Evolutionary conservation across 2,888 invertebrate genomes (phyloP).

Genomic region (Petrophora chlorosata): DNA sequence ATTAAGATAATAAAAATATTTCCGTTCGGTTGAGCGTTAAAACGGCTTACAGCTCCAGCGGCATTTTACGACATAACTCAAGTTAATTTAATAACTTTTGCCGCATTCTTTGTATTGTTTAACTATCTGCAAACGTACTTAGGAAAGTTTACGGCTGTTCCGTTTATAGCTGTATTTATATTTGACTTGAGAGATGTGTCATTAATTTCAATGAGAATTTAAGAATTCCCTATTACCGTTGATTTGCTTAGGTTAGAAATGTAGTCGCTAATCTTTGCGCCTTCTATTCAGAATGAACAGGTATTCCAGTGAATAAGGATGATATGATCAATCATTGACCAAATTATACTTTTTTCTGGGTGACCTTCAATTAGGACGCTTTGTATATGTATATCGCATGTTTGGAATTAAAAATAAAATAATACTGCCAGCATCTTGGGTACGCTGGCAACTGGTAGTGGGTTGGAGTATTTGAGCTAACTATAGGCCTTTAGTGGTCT

Average conservation of each 20-base stretch:
- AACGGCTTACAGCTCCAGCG: constrained; percentile 33
- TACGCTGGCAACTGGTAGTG: too few species aligned
- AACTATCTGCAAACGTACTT: constrained; percentile 3
- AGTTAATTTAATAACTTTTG: constrained; percentile 23
- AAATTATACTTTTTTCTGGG: too few species aligned
- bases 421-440: too few species aligned
- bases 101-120: constrained; percentile 25
- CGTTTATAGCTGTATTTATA: constrained; percentile 5
- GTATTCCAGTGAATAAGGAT: background rate
- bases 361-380: too few species aligned
- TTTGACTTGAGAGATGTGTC: background rate
- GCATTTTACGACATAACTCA: constrained; percentile 34
- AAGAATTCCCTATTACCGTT: too few species aligned
- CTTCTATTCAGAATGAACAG: background rate
- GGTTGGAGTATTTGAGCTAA: too few species aligned
- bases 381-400: too few species aligned
- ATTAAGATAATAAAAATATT: constrained; percentile 56
- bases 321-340: too few species aligned
- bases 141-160: constrained; percentile 4
- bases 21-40: constrained; percentile 44
- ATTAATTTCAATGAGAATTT: background rate
- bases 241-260: background rate
- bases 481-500: too few species aligned
- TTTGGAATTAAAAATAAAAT: too few species aligned
- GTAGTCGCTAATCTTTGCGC: background rate